Evolutionary conservation across 92 coral and sea anemone genomes (phyloP).

Genomic region (Palythoa grandiflora): DNA sequence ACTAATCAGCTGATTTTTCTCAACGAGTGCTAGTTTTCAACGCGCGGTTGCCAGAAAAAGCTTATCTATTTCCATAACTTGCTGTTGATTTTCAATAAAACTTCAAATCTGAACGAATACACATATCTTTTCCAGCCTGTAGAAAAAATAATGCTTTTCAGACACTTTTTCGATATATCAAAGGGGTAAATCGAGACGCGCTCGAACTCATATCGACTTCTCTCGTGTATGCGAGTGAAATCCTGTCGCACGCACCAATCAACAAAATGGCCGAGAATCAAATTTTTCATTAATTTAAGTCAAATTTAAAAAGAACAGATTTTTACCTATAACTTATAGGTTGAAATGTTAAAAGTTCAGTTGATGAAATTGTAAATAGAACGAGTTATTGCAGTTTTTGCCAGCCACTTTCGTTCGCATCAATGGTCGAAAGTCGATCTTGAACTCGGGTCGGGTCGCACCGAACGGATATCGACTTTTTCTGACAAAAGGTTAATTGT

Average conservation of each 20-base stretch:
- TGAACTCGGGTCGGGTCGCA: constrained; percentile 3
- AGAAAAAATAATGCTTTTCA: constrained; percentile 3
- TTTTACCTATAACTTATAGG: not conserved
- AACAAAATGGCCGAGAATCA: constrained; percentile 7
- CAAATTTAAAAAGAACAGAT: constrained; percentile 26
- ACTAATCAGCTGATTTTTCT: constrained; percentile 26
- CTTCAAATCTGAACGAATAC: constrained; percentile 1
- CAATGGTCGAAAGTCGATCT: not conserved
- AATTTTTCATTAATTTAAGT: constrained; percentile 14
- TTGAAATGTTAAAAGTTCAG: not conserved
- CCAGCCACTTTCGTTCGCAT: not conserved
- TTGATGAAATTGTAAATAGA: not conserved
- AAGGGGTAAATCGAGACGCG: constrained; percentile 20
- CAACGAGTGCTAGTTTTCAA: constrained; percentile 5
- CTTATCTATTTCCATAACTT: not conserved
- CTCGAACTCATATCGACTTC: constrained; percentile 8
- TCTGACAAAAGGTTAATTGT: not conserved
- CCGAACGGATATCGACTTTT: not conserved
- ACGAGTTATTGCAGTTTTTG: not conserved
- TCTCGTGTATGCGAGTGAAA: constrained; percentile 24
- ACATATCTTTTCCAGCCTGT: constrained; percentile 1
- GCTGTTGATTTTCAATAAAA: constrained; percentile 6
- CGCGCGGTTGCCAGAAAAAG: constrained; percentile 32
- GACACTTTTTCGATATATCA: constrained; percentile 8
- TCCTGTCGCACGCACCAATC: constrained; percentile 22